Evolutionary conservation across 2,888 invertebrate species (phyloP), one percentile per base, ranked within the genome.

Genomic region (Dilophus febrilis): DNA sequence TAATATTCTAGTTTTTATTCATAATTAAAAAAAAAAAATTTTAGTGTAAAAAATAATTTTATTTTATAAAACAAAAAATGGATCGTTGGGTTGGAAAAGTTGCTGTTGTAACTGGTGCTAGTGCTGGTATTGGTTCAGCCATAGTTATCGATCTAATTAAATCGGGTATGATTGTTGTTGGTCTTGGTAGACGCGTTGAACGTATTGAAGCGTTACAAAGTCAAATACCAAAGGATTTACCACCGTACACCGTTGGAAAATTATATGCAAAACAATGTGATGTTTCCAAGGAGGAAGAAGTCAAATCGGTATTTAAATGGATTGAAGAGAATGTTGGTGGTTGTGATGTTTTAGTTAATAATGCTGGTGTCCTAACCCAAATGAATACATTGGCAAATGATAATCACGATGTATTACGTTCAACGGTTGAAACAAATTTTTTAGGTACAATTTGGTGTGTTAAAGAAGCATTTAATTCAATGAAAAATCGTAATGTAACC

Each of bases 31-130:
- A n/a, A n/a, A n/a, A n/a, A n/a, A n/a, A n/a, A n/a, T n/a, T n/a
- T n/a, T n/a, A n/a, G n/a, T n/a, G n/a, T n/a, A n/a, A n/a, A 17
- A 40, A 40, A 37, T 39, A 40, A 28, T 17, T 40, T 17, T 40
- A 22, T 39, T 22, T 22, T 22, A 8, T 6, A 22, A 22, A 22
- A 22, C 8, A 22, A 6, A 22, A 22, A 6, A 56, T 56, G 55
- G 52, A 56, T 39, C 53, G 55, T 40, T 56, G 56, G 56, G 45
- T 43, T 27, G 52, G 50, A 29, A 54, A 53, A 49, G 62, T 70
- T 0, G 74, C 72, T 1, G 61, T 75, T 19, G 72, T 74, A 35
- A 74, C 73, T 1, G 74, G 74, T 13, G 72, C 71, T 7, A 72
- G 53, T 46, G 51, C 66, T 0, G 74, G 74, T 11, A 73, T 74